Percentiles rank a stretch among this genome's conserved stretches.
These are phyloP conservation scores for Sebastes aleutianus DNA, from an alignment of 2,797 vertebrate species.

Conservation along the genomic window DNA sequence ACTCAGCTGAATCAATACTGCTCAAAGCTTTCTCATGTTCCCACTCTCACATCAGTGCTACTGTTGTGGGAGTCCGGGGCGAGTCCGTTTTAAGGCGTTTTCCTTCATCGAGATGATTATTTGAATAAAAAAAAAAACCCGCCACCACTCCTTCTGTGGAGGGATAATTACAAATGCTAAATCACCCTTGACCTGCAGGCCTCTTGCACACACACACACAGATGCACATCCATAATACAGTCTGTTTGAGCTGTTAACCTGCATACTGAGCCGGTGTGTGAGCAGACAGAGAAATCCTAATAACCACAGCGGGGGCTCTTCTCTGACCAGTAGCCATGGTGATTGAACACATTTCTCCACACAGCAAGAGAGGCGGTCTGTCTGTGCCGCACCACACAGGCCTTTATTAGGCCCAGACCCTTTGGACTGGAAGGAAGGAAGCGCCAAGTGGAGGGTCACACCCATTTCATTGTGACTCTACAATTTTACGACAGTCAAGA, in stretches of 20 bases:
- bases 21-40: constrained; percentile 80
- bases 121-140: constrained; percentile 12
- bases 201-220: constrained; percentile 27
- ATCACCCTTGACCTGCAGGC: constrained; percentile 55
- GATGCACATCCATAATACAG: constrained; percentile 35
- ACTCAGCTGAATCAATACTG: constrained; percentile 75
- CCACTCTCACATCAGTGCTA: constrained; percentile 59
- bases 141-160: neutral
- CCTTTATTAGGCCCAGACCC: constrained; percentile 61
- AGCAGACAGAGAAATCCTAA: constrained; percentile 70
- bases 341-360: constrained; percentile 76
- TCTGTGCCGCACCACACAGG: constrained; percentile 50
- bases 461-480: constrained; percentile 64
- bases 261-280: constrained; percentile 56
- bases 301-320: constrained; percentile 72
- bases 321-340: constrained; percentile 75
- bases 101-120: constrained; percentile 8
- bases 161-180: constrained; percentile 35
- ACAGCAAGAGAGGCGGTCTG: constrained; percentile 55
- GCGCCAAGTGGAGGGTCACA: constrained; percentile 55
- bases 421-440: constrained; percentile 52
- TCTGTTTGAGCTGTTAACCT: constrained; percentile 60
- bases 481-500: constrained; percentile 54
- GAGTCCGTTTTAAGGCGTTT: constrained; percentile 35
- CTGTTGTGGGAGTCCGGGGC: constrained; percentile 24